A percentile compares a stretch with the other conserved stretches of the same genome.
These are phyloP conservation scores for Heliothis subflexa DNA, from an alignment of 1,140 invertebrate species.

Conservation along the genomic window DNA sequence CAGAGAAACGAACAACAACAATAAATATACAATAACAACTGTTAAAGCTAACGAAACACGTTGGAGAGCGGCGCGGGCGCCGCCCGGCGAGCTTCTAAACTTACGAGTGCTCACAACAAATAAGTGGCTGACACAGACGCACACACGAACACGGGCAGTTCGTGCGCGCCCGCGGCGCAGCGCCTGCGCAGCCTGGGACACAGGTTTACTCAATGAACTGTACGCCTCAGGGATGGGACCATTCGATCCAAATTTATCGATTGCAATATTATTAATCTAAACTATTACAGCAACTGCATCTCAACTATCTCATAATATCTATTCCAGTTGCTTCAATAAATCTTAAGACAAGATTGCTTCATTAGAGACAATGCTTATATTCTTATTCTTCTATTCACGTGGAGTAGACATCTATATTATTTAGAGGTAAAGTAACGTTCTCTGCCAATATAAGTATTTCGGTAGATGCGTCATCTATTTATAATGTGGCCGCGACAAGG, in stretches of 20 bases:
- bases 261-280: conserved; percentile 8
- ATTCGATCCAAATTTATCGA: conserved; percentile 61
- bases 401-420: conserved; percentile 15
- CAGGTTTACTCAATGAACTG: conserved; percentile 81
- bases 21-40: conserved; percentile 70
- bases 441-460: conserved; percentile 64
- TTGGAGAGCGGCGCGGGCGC: conserved; percentile 60
- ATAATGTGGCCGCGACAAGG: conserved; percentile 66
- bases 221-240: conserved; percentile 61
- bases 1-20: conserved; percentile 57
- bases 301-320: neutral
- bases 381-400: neutral
- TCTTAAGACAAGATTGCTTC: conserved; percentile 16
- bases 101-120: conserved; percentile 69
- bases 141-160: conserved; percentile 53
- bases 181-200: conserved; percentile 62
- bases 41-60: conserved; percentile 67
- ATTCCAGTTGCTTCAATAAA: neutral
- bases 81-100: conserved; percentile 68
- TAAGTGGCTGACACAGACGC: conserved; percentile 66
- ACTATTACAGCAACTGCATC: neutral
- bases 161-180: conserved; percentile 61
- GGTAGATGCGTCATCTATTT: conserved; percentile 73
- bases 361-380: conserved; percentile 17
- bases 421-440: conserved; percentile 47